These are phyloP conservation scores for Ctenopoma multispine DNA, from an alignment of 2,797 vertebrate genomes.

Conservation along the genomic window DNA sequence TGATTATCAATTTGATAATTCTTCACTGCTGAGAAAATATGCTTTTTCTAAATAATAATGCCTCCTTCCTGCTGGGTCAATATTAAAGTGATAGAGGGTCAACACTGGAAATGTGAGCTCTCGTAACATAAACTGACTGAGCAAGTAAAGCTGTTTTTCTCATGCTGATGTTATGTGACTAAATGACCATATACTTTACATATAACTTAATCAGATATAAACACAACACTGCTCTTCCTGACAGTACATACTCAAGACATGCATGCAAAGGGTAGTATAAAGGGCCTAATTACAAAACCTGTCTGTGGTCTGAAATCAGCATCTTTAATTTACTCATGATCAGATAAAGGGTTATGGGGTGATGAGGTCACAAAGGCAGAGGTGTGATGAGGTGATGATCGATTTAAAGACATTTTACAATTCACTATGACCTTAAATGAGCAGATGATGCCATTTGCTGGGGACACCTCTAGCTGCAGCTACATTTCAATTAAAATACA, in stretches of 20 bases:
- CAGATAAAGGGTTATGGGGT: conserved; percentile 28
- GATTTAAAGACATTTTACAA: conserved; percentile 20
- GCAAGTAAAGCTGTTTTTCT: conserved; percentile 21
- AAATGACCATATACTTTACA: neutral
- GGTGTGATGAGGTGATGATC: conserved; percentile 31
- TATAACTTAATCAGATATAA: neutral
- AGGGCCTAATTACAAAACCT: conserved; percentile 41
- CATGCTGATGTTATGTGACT: neutral
- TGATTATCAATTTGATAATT: neutral
- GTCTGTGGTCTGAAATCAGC: conserved; percentile 48
- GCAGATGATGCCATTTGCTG: conserved; percentile 6
- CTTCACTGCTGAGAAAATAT: neutral
- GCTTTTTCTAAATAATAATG: conserved; percentile 7
- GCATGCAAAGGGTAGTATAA: conserved; percentile 1
- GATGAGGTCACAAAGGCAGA: conserved; percentile 43
- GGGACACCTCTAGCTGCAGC: neutral
- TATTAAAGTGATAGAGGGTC: conserved; percentile 8
- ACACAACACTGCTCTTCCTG: neutral
- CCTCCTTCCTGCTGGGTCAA: conserved; percentile 11
- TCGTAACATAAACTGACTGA: conserved; percentile 2
- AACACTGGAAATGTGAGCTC: neutral
- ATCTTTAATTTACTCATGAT: conserved; percentile 55
- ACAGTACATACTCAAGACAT: neutral
- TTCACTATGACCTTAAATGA: conserved; percentile 22
- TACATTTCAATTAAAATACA: conserved; percentile 8